Evolutionary conservation across 1,140 invertebrate species (phyloP).

Genomic region (Meloidogyne hapla): DNA sequence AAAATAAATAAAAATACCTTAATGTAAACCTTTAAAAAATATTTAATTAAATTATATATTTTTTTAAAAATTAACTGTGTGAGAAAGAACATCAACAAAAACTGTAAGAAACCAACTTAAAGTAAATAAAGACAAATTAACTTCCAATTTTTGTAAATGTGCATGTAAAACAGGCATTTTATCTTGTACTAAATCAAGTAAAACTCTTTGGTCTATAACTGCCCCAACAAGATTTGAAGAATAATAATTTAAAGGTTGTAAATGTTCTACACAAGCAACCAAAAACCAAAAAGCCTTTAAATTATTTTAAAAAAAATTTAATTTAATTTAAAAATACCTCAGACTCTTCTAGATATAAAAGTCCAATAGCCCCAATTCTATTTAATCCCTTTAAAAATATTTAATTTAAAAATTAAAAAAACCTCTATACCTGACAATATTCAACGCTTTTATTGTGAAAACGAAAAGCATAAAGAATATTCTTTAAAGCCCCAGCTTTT

Average conservation of each 20-base stretch:
- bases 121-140: constrained; percentile 69
- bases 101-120: constrained; percentile 71
- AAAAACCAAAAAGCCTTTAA: constrained; percentile 70
- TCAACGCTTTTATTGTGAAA: constrained; percentile 50
- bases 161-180: constrained; percentile 67
- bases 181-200: constrained; percentile 69
- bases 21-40: neutral
- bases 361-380: constrained; percentile 68
- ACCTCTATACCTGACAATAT: constrained; percentile 62
- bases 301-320: neutral
- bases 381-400: constrained; percentile 66
- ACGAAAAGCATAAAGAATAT: constrained; percentile 47
- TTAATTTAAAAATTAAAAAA: constrained; percentile 15
- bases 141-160: constrained; percentile 67
- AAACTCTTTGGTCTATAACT: constrained; percentile 69
- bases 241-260: constrained; percentile 70
- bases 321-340: constrained; percentile 66
- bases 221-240: constrained; percentile 67
- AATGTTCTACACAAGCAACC: constrained; percentile 68
- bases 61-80: constrained; percentile 53
- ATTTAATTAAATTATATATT: neutral
- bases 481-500: constrained; percentile 29
- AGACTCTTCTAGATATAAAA: constrained; percentile 69
- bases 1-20: neutral
- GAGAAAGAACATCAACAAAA: constrained; percentile 69